Percentiles rank a stretch among this genome's conserved stretches.
phyloP scores from a whole-genome alignment of 2,797 vertebrate genomes.

The Ctenochaetus hawaiiensis region DNA sequence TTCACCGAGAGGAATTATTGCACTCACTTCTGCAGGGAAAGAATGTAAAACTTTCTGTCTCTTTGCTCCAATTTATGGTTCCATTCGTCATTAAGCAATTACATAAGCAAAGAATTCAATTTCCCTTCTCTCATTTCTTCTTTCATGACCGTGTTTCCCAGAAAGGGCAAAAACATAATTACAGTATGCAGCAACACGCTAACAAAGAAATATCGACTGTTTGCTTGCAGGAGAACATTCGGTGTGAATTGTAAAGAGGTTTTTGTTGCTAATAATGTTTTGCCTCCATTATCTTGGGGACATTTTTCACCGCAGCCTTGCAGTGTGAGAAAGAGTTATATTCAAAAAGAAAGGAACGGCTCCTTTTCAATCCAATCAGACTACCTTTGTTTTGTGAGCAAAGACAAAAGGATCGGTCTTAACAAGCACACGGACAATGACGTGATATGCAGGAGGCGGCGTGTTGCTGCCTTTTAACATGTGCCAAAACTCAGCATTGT shows the following conservation, averaged over 20 bases:
- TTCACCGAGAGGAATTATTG: constrained; percentile 44
- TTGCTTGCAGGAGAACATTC: constrained; percentile 52
- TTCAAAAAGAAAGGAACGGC: constrained; percentile 42
- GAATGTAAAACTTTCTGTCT: constrained; percentile 61
- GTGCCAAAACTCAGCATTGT: constrained; percentile 22
- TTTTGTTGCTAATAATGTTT: constrained; percentile 64
- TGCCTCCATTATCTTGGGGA: constrained; percentile 55
- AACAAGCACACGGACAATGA: constrained; percentile 43
- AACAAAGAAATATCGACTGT: constrained; percentile 78
- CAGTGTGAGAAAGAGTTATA: constrained; percentile 36
- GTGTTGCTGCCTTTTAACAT: constrained; percentile 20
- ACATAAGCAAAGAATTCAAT: constrained; percentile 75
- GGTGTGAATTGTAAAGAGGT: constrained; percentile 40
- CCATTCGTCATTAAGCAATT: constrained; percentile 78
- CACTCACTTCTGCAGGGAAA: constrained; percentile 34
- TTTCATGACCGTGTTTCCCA: constrained; percentile 61
- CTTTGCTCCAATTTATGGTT: constrained; percentile 58
- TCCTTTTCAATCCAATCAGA: constrained; percentile 37
- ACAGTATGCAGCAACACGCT: constrained; percentile 71
- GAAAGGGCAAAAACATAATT: constrained; percentile 79
- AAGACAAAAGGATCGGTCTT: constrained; percentile 45
- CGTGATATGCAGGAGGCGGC: not conserved
- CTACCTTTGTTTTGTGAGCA: constrained; percentile 45
- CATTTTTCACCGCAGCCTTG: constrained; percentile 37
- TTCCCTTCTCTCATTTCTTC: constrained; percentile 64